Evolutionary conservation across 2,797 vertebrate genomes (phyloP).

Genomic region (Micromesistius poutassou): DNA sequence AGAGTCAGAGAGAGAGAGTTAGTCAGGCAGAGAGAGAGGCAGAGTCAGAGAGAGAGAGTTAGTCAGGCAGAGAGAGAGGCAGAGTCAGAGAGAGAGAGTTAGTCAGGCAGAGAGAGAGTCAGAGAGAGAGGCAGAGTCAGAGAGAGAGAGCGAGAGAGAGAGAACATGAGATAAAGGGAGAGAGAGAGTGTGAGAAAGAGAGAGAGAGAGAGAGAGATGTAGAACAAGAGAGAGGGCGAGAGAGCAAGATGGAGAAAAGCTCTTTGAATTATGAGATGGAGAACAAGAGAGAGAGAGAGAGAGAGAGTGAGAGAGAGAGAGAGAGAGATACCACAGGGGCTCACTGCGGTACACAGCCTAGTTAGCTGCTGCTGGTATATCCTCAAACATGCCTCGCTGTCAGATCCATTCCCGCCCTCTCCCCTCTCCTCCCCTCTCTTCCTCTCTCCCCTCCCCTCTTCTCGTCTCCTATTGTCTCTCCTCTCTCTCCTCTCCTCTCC

Average conservation of each 20-base stretch:
- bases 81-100: neutral
- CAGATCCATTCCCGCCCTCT: neutral
- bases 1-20: neutral
- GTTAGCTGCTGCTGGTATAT: slow-evolving; percentile 30
- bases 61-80: no score
- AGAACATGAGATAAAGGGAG: neutral
- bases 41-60: neutral
- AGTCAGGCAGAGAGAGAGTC: neutral
- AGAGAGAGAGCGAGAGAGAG: neutral
- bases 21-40: neutral
- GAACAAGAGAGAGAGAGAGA: neutral
- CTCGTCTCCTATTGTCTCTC: slow-evolving; percentile 13
- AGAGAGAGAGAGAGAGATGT: neutral
- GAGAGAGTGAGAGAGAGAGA: neutral
- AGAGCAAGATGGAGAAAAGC: no score
- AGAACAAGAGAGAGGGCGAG: neutral
- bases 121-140: neutral
- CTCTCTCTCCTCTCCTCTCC: slow-evolving; percentile 34
- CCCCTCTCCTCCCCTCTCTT: neutral
- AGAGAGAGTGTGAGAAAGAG: neutral
- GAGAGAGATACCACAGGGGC: neutral
- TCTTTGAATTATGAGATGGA: no score
- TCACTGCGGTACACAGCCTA: slow-evolving; percentile 25
- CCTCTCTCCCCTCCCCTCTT: slow-evolving; percentile 7
- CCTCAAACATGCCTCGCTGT: slow-evolving; percentile 7